Conservation (phyloP, 1,140 invertebrate species). For the Zaprionus lachaisei region DNA sequence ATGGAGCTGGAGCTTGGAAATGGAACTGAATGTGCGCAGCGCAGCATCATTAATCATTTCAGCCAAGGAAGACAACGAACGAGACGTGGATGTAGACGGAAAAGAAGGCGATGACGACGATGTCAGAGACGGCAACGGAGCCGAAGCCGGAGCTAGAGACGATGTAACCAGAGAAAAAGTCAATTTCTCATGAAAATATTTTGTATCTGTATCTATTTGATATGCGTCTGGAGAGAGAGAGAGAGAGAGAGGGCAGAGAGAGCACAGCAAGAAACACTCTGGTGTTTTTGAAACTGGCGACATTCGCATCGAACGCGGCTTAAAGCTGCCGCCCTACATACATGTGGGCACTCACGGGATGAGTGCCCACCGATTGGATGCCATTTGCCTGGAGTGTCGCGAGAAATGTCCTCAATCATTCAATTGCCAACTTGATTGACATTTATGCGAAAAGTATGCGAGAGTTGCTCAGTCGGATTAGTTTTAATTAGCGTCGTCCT, state of each 20-base stretch:
- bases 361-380: constrained; percentile 40
- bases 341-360: constrained; percentile 5
- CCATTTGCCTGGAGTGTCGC: constrained; percentile 26
- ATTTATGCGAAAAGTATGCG: constrained; percentile 78
- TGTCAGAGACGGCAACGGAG: constrained; percentile 42
- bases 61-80: constrained; percentile 69
- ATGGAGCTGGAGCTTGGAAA: constrained; percentile 37
- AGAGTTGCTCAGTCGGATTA: constrained; percentile 60
- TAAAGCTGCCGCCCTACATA: constrained; percentile 10
- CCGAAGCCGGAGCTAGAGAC: neutral
- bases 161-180: constrained; percentile 75
- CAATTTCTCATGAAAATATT: constrained; percentile 84
- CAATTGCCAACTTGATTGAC: constrained; percentile 75
- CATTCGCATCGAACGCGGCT: constrained; percentile 33
- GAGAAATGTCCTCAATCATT: constrained; percentile 80
- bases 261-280: constrained; percentile 3
- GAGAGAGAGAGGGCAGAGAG: no score
- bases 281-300: constrained; percentile 36
- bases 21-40: constrained; percentile 77
- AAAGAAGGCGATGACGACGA: constrained; percentile 60
- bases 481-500: constrained; percentile 71
- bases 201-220: constrained; percentile 74
- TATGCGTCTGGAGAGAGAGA: constrained; percentile 48
- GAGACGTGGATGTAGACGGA: constrained; percentile 53
- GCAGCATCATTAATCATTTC: constrained; percentile 83